Evolutionary conservation across 2,888 invertebrate species (phyloP), one percentile per base, ranked within the genome.

Genomic region (Leptinotarsa peninsularis): DNA sequence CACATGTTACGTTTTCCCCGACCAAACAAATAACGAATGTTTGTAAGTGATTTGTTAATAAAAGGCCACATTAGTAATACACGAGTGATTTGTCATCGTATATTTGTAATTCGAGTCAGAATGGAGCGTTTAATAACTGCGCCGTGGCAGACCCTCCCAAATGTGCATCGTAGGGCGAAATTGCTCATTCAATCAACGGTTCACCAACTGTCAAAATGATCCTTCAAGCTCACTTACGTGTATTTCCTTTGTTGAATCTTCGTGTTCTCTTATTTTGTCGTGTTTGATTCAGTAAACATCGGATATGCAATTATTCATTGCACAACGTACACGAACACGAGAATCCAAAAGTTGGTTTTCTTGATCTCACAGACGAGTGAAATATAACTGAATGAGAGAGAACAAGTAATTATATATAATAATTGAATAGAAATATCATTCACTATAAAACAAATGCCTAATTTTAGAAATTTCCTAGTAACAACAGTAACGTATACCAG

Each of bases 101-200:
- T 82, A 80, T 82, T 78, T 81, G 81, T 81, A 82, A 82, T 81
- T 78, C 82, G 79, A 79, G 74, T 79, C 80, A 78, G 79, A 80
- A 80, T 75, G 75, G 80, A 81, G 81, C 81, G 80, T 82, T 84
- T 85, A 84, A 84, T 83, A 83, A 83, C 80, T 77, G 77, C 74
- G 76, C 76, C 77, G 49, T 63, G 78, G 77, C 76, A 78, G 81
- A 78, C 77, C 83, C 82, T 83, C 83, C 84, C 81, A 83, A 56
- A 83, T 86, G 86, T 84, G 82, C 86, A 85, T 82, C 82, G 81
- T 85, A 85, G 83, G 81, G 85, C 84, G 84, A 86, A 86, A 86
- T 86, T 87, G 85, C 85, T 84, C 83, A 86, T 86, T 86, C 84
- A 85, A 85, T 84, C 82, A 83, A 85, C 85, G 87, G 82, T 86